Conservation (phyloP, 2,113 vertebrate genomes). For the Podarcis raffonei region DNA sequence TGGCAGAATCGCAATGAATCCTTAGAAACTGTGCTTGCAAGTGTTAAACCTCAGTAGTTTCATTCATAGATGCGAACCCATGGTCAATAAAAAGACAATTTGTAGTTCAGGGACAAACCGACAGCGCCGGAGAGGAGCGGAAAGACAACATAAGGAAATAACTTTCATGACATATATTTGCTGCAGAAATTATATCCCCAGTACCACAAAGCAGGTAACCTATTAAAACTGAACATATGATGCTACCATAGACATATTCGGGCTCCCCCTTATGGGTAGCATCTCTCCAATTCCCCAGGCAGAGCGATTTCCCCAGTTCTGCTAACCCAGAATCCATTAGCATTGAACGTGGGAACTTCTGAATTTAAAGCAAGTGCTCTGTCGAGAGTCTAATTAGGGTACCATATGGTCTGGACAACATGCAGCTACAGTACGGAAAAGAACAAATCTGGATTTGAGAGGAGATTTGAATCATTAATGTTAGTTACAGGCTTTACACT, state of each 20-base stretch:
- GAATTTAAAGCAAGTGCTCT: not conserved
- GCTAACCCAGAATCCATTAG: not conserved
- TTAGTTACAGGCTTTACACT: not conserved
- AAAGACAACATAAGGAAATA: constrained; percentile 59
- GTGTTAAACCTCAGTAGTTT: constrained; percentile 54
- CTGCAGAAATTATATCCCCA: not conserved
- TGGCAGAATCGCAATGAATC: constrained; percentile 61
- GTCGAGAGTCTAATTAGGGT: not conserved
- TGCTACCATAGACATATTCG: not conserved
- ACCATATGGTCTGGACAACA: not conserved
- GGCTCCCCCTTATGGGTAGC: not conserved
- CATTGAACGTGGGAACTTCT: not conserved
- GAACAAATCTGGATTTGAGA: not conserved
- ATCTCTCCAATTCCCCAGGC: not conserved
- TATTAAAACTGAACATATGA: not conserved
- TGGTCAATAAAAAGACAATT: constrained; percentile 50
- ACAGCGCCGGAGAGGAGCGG: constrained; percentile 21
- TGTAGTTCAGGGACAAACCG: not conserved
- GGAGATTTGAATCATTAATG: not conserved
- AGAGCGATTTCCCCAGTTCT: not conserved
- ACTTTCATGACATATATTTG: not conserved
- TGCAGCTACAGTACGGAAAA: not conserved
- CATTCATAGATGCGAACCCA: constrained; percentile 59
- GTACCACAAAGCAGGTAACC: not conserved
- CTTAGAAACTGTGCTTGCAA: constrained; percentile 65